Conservation (phyloP, 2,113 vertebrate genomes). For the Herpailurus yagouaroundi region DNA sequence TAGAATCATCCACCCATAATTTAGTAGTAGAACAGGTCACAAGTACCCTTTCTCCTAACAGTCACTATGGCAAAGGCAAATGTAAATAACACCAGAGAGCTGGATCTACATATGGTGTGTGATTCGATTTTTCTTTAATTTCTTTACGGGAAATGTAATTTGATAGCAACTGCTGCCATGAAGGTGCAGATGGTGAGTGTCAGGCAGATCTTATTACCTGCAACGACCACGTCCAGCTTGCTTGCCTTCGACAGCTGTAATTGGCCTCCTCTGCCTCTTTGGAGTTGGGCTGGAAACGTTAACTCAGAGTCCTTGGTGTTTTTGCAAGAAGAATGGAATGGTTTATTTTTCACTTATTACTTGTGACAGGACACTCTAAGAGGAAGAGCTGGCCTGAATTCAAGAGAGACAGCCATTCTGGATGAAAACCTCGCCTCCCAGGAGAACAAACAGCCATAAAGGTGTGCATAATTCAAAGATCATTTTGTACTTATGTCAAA, state of each 20-base stretch:
- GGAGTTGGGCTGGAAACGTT: constrained; percentile 57
- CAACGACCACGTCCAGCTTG: constrained; percentile 40
- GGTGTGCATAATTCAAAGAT: constrained; percentile 70
- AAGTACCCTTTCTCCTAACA: neutral
- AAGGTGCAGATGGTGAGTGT: constrained; percentile 69
- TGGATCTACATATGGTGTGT: constrained; percentile 40
- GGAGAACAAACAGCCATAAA: constrained; percentile 57
- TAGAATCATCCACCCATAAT: neutral
- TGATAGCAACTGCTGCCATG: constrained; percentile 55
- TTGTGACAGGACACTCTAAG: constrained; percentile 65
- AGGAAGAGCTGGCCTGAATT: constrained; percentile 60
- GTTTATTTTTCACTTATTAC: constrained; percentile 74
- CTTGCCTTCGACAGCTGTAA: constrained; percentile 65
- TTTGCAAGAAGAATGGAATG: constrained; percentile 62
- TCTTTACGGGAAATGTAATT: constrained; percentile 70
- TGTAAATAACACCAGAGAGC: constrained; percentile 17
- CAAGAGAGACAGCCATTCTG: constrained; percentile 34
- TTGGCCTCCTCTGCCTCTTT: constrained; percentile 49
- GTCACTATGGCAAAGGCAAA: constrained; percentile 35
- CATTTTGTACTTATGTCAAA: constrained; percentile 64
- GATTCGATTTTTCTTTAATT: constrained; percentile 72
- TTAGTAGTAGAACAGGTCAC: neutral
- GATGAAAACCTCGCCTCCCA: constrained; percentile 49
- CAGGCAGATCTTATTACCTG: constrained; percentile 68
- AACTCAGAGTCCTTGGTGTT: constrained; percentile 23